phyloP scores from a whole-genome alignment of 1,140 invertebrate species.

The Prorops nasuta region DNA sequence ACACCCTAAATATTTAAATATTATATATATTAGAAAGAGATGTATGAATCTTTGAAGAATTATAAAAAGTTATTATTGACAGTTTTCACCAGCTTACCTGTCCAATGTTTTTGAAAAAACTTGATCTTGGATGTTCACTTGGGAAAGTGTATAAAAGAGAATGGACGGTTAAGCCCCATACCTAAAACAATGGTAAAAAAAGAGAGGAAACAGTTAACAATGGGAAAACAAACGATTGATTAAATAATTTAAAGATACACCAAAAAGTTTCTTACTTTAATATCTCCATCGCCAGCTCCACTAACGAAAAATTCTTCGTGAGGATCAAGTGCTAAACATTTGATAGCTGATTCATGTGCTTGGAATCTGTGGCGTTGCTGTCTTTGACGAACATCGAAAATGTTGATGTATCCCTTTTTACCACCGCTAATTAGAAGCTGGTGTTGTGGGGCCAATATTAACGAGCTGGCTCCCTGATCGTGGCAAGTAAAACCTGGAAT shows the following conservation, averaged over 20 bases:
- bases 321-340: slow-evolving; percentile 91
- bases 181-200: slow-evolving; percentile 59
- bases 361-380: slow-evolving; percentile 84
- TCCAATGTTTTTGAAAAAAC: slow-evolving; percentile 94
- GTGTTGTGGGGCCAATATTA: slow-evolving; percentile 89
- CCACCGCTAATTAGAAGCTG: slow-evolving; percentile 92
- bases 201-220: slow-evolving; percentile 3
- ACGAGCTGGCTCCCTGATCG: slow-evolving; percentile 84
- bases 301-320: slow-evolving; percentile 96
- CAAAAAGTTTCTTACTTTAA: slow-evolving; percentile 94
- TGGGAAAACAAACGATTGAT: no score
- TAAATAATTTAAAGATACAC: no score
- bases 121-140: slow-evolving; percentile 89
- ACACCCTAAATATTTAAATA: no score
- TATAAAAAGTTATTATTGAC: neutral
- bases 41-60: neutral
- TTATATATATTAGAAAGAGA: neutral
- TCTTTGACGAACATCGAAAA: slow-evolving; percentile 90
- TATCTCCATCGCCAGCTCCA: slow-evolving; percentile 97
- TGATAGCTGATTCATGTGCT: slow-evolving; percentile 90
- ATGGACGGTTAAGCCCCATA: slow-evolving; percentile 88
- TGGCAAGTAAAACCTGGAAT: slow-evolving; percentile 83
- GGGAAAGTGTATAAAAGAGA: slow-evolving; percentile 83
- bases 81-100: slow-evolving; percentile 63
- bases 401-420: slow-evolving; percentile 92